phyloP scores from a whole-genome alignment of 2,797 vertebrate species.

The Aeoliscus strigatus region DNA sequence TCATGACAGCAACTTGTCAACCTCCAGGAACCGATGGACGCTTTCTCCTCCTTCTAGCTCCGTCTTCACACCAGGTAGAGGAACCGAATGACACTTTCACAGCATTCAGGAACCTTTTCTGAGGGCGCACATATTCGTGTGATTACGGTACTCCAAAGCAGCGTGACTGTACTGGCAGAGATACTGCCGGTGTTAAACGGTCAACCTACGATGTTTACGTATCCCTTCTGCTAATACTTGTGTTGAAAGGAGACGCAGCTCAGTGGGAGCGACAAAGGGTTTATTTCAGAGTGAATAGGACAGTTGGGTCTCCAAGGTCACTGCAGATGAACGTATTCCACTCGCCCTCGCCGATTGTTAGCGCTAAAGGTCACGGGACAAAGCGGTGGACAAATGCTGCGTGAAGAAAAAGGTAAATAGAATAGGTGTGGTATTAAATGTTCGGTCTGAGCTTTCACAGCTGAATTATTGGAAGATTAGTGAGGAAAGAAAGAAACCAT shows the following conservation, averaged over 20 bases:
- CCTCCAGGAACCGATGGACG: too few relatives aligned
- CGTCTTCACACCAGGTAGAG: too few relatives aligned
- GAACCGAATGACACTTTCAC: too few relatives aligned
- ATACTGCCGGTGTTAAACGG: too few relatives aligned
- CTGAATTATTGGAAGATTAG: constrained; percentile 22
- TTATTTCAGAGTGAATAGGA: constrained; percentile 20
- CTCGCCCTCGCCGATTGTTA: constrained; percentile 15
- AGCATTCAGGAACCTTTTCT: too few relatives aligned
- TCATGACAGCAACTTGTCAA: too few relatives aligned
- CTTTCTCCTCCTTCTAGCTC: too few relatives aligned
- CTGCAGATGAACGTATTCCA: constrained; percentile 9
- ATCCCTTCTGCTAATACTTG: background rate
- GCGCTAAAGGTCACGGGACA: constrained; percentile 19
- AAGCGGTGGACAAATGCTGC: constrained; percentile 15
- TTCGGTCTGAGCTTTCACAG: constrained; percentile 13
- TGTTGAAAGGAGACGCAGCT: constrained; percentile 12
- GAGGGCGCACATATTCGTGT: too few relatives aligned
- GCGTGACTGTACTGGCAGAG: too few relatives aligned
- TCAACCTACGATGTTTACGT: too few relatives aligned
- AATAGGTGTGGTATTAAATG: constrained; percentile 12
- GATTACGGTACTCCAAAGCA: too few relatives aligned
- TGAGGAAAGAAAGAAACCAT: constrained; percentile 12
- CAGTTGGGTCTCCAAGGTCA: constrained; percentile 16
- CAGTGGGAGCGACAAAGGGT: constrained; percentile 4
- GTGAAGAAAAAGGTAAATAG: constrained; percentile 12